These are phyloP conservation scores for Danaus melanippus DNA, from an alignment of 1,140 invertebrate genomes.

Conservation along the genomic window DNA sequence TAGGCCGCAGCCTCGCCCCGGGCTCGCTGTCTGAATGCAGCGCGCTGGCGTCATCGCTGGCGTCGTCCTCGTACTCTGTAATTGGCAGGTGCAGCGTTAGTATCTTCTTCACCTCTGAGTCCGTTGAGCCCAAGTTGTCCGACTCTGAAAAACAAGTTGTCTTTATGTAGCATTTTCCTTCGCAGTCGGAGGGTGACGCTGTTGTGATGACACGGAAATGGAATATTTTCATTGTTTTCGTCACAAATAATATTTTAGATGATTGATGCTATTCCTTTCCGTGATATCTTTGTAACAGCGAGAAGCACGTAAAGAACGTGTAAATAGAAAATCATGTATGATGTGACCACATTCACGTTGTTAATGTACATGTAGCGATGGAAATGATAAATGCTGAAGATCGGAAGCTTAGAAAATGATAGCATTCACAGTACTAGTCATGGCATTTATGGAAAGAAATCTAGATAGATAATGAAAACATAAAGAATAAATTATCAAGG, in stretches of 20 bases:
- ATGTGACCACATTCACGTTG: conserved; percentile 9
- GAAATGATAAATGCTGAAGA: conserved; percentile 18
- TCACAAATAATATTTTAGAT: not conserved
- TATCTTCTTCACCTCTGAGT: conserved; percentile 91
- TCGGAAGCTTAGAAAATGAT: conserved; percentile 19
- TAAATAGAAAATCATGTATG: conserved; percentile 26
- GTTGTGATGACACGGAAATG: conserved; percentile 22
- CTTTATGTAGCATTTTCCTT: no score
- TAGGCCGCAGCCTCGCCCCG: conserved; percentile 59
- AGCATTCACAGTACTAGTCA: conserved; percentile 24
- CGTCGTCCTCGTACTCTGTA: conserved; percentile 90
- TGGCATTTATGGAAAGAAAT: conserved; percentile 25
- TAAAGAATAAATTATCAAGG: conserved; percentile 21
- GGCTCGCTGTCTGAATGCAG: conserved; percentile 82
- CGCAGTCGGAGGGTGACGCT: conserved; percentile 18
- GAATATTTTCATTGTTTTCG: conserved; percentile 6
- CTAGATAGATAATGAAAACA: conserved; percentile 23
- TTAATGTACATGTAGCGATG: conserved; percentile 20
- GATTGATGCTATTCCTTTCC: conserved; percentile 18
- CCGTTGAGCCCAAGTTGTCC: conserved; percentile 88
- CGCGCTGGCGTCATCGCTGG: conserved; percentile 78
- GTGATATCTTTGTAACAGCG: conserved; percentile 27
- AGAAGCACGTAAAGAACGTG: conserved; percentile 31
- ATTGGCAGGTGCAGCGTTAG: conserved; percentile 89
- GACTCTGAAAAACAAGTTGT: conserved; percentile 77